Percentiles rank a stretch among this genome's conserved stretches.
phyloP scores from a whole-genome alignment of 2,113 vertebrate species.

The Otocyon megalotis region DNA sequence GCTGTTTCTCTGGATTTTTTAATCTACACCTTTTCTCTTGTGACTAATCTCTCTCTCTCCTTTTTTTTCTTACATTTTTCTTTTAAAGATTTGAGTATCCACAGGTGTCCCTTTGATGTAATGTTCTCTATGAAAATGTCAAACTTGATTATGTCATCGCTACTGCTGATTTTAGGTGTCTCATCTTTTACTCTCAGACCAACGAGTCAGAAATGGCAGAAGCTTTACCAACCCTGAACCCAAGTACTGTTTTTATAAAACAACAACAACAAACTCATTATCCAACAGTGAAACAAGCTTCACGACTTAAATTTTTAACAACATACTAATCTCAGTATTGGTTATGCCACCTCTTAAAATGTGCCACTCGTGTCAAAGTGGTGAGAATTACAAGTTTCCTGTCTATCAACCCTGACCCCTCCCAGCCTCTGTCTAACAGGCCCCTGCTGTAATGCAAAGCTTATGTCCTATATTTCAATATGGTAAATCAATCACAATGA shows the following conservation, averaged over 20 bases:
- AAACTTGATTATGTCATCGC: not conserved
- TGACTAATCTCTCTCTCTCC: not conserved
- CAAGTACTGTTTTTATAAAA: not conserved
- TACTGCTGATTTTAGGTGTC: not conserved
- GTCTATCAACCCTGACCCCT: not conserved
- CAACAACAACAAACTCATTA: not conserved
- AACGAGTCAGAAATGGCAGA: not conserved
- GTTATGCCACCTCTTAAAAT: not conserved
- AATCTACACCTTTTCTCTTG: not conserved
- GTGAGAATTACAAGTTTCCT: constrained; percentile 12
- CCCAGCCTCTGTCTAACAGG: not conserved
- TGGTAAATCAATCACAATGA: constrained; percentile 75
- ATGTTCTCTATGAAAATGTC: not conserved
- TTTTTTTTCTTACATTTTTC: not conserved
- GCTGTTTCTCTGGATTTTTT: constrained; percentile 24
- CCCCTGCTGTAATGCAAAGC: constrained; percentile 65
- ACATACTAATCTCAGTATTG: not conserved
- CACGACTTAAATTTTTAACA: constrained; percentile 14
- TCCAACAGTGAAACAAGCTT: not conserved
- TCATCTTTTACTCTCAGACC: not conserved
- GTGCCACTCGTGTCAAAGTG: not conserved
- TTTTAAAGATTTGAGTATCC: not conserved
- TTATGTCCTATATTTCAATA: constrained; percentile 65
- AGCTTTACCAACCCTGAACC: not conserved
- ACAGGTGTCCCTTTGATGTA: not conserved